Evolutionary conservation across 2,113 vertebrate species (phyloP), one percentile per base, ranked within the genome.

Genomic region (Phalacrocorax pelagicus): DNA sequence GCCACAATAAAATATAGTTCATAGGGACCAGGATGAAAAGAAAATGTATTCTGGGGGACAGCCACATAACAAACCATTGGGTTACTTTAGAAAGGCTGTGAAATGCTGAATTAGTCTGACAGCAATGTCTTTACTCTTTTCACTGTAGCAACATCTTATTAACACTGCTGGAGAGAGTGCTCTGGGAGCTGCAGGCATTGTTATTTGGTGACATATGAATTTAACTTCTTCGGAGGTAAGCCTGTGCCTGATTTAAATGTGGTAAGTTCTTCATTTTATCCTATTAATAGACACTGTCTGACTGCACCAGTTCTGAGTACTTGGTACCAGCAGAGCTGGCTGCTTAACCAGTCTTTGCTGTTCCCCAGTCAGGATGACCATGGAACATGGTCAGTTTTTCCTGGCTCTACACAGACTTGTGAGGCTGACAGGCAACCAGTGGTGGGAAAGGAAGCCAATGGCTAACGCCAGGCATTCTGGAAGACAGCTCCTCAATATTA

Each of bases 171-270:
- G 98, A 86, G 98, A 99, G 88, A 99, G 98, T 36, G 98, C 98
- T 26, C 88, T 99, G 87, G 98, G 99, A 91, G 97, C 98, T 61
- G 97, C 98, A 51, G 98, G 98, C 29, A 96, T 98, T 90, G 98
- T 98, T 94, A 98, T 99, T 84, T 99, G 98, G 98, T 95, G 97
- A 66, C 98, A 98, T 92, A 97, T 97, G 69, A 98, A 98, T 97
- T 97, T 99, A 97, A 98, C 98, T 81, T 98, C 97, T 38, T 99
- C 98, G 78, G 96, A 97, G 96, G 97, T 99, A 96, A 96, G 98
- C 71, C 13, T 46, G 75, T 47, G 71, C n/a, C 40, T 95, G 52
- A 66, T 77, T 63, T 62, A 81, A 88, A 67, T 44, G 30, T 23
- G 62, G 2, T 15, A 70, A 77, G 86, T 75, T 46, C 59, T 47